Percentiles rank a stretch among this genome's conserved stretches.
These are phyloP conservation scores for Brachyptera risi DNA, from an alignment of 2,888 invertebrate species.

Conservation along the genomic window DNA sequence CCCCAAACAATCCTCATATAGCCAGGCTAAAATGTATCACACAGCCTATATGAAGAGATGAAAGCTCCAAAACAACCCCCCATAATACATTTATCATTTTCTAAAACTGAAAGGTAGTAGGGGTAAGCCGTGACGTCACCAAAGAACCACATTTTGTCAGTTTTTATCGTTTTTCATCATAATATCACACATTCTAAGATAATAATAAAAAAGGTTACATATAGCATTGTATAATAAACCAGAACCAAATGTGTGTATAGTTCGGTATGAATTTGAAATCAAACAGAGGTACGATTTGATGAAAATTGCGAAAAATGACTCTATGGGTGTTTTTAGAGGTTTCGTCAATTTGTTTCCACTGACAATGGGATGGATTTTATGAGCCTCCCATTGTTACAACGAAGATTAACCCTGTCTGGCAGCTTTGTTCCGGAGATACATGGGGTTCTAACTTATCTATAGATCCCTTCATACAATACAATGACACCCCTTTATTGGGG, in stretches of 20 bases:
- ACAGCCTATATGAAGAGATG: conserved; percentile 30
- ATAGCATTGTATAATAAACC: too few species aligned
- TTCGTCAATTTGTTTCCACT: background rate
- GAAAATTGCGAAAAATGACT: background rate
- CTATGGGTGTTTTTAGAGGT: background rate
- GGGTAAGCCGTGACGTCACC: conserved; percentile 11
- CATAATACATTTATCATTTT: conserved; percentile 29
- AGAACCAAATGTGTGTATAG: too few species aligned
- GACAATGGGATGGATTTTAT: background rate
- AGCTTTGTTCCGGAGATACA: background rate
- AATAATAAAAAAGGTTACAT: too few species aligned
- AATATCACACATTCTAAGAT: too few species aligned
- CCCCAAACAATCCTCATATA: too few species aligned
- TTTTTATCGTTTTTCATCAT: conserved; percentile 28
- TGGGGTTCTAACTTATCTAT: background rate
- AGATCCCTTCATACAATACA: background rate
- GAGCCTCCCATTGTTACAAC: background rate
- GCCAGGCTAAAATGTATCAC: conserved; percentile 18
- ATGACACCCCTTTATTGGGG: background rate
- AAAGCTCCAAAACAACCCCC: conserved; percentile 26
- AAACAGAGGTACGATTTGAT: background rate
- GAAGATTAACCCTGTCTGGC: background rate
- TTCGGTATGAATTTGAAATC: too few species aligned
- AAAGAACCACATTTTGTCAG: conserved; percentile 28
- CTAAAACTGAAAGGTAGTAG: too few species aligned